These are phyloP conservation scores for Paralichthys olivaceus DNA, from an alignment of 2,113 vertebrate genomes.

Conservation along the genomic window DNA sequence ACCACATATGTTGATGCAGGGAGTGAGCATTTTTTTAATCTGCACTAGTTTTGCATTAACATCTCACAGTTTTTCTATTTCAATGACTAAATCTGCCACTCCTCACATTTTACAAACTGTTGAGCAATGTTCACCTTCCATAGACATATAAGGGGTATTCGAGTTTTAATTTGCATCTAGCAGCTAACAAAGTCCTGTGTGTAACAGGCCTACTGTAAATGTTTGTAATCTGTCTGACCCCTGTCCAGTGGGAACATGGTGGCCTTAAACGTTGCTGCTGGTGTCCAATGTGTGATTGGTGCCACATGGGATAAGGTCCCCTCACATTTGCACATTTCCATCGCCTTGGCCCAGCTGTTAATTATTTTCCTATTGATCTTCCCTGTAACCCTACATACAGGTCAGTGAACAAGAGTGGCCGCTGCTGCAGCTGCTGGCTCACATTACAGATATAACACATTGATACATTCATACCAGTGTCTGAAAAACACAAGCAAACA, in stretches of 20 bases:
- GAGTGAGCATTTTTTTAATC: no score
- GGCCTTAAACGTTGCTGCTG: conserved; percentile 34
- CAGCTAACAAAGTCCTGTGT: no score
- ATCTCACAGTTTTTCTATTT: no score
- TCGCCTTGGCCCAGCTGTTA: conserved; percentile 66
- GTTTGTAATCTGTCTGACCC: not conserved
- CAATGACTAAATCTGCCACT: no score
- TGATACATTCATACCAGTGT: not conserved
- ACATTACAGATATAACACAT: conserved; percentile 16
- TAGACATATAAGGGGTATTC: no score
- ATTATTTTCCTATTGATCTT: conserved; percentile 83
- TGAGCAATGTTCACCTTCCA: no score
- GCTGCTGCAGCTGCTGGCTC: conserved; percentile 34
- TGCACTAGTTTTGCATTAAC: no score
- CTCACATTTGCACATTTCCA: conserved; percentile 65
- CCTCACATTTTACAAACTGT: no score
- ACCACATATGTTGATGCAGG: no score
- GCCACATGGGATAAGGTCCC: conserved; percentile 44
- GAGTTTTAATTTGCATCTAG: no score
- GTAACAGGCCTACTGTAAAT: not conserved
- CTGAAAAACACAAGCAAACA: not conserved
- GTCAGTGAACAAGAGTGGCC: conserved; percentile 58
- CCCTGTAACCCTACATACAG: conserved; percentile 51
- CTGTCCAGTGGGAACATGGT: conserved; percentile 1
- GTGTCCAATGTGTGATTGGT: conserved; percentile 27